phyloP scores from a whole-genome alignment of 1,140 invertebrate species.

The Papilio polyxenes region DNA sequence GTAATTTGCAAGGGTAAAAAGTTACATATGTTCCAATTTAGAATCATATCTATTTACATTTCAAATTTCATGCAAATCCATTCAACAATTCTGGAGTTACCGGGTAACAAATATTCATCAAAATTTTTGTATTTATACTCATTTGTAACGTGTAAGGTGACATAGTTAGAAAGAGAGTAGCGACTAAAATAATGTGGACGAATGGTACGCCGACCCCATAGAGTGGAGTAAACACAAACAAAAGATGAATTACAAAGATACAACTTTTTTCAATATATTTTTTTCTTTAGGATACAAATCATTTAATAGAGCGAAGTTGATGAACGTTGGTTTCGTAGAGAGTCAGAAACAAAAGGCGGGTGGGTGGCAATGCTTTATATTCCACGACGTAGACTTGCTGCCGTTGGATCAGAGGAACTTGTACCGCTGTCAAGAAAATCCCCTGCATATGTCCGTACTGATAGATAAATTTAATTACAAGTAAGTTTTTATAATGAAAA shows the following conservation, averaged over 20 bases:
- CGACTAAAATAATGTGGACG: not conserved
- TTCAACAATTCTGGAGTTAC: too few species aligned
- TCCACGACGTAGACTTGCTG: constrained; percentile 97
- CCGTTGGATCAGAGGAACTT: constrained; percentile 86
- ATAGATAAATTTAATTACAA: constrained; percentile 89
- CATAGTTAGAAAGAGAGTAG: not conserved
- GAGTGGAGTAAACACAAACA: not conserved
- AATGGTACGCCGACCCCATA: not conserved
- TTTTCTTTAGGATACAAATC: constrained; percentile 58
- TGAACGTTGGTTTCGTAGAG: constrained; percentile 97
- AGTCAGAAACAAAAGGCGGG: constrained; percentile 77
- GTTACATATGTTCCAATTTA: too few species aligned
- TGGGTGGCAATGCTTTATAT: constrained; percentile 94
- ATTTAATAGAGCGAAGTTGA: constrained; percentile 96
- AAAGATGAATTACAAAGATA: too few species aligned
- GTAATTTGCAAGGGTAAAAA: too few species aligned
- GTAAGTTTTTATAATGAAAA: constrained; percentile 49
- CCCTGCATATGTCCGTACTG: constrained; percentile 96
- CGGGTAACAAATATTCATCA: too few species aligned
- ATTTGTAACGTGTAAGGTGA: not conserved
- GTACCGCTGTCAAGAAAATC: constrained; percentile 89
- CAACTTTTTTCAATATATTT: not conserved
- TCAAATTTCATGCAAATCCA: too few species aligned
- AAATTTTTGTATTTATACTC: too few species aligned
- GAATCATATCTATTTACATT: too few species aligned